These are phyloP conservation scores for Stenurella melanura DNA, from an alignment of 2,888 invertebrate genomes.

Conservation along the genomic window DNA sequence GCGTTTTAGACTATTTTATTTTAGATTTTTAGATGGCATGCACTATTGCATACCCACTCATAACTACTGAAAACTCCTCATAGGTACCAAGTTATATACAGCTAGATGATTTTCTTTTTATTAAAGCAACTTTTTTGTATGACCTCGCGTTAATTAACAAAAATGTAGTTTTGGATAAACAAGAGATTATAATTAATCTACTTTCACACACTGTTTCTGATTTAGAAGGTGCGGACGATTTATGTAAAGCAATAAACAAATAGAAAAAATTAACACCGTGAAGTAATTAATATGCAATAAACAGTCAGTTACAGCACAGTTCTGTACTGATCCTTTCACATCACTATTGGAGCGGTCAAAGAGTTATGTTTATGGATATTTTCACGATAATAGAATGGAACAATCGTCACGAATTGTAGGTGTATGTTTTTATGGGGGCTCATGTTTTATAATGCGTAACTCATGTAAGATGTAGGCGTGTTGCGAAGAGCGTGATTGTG, in stretches of 20 bases:
- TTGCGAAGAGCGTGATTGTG: too few relatives aligned
- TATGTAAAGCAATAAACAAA: conserved; percentile 2
- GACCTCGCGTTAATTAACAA: too few relatives aligned
- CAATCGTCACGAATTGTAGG: neutral
- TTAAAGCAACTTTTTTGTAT: too few relatives aligned
- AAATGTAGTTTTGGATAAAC: neutral
- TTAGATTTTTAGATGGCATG: too few relatives aligned
- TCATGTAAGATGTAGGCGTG: neutral
- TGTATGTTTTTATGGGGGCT: neutral
- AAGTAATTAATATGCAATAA: neutral
- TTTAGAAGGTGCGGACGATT: neutral
- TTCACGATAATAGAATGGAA: conserved; percentile 5
- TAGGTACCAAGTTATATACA: too few relatives aligned
- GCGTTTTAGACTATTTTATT: too few relatives aligned
- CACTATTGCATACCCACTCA: too few relatives aligned
- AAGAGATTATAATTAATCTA: neutral
- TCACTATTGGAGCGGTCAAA: conserved; percentile 14
- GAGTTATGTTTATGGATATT: conserved; percentile 1
- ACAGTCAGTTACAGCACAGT: conserved; percentile 11
- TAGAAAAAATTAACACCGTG: neutral
- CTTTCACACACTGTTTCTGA: neutral
- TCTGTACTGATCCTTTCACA: conserved; percentile 10
- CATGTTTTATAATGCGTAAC: neutral
- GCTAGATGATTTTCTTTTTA: too few relatives aligned
- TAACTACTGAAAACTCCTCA: too few relatives aligned